phyloP scores from a whole-genome alignment of 1,140 invertebrate genomes.

The Latrodectus geometricus region DNA sequence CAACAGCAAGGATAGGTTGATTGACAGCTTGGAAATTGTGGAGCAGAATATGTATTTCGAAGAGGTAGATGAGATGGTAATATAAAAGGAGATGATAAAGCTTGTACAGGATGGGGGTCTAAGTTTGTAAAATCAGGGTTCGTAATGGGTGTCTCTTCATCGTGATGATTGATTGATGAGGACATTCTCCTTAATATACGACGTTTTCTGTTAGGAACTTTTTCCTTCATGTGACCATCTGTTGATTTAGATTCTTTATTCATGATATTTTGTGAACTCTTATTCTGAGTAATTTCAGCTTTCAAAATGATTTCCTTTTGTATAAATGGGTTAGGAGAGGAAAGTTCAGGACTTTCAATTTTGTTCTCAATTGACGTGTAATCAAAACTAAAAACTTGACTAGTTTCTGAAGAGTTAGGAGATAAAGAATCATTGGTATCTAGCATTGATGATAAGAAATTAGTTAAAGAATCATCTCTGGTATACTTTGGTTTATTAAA shows the following conservation, averaged over 20 bases:
- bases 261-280: neutral
- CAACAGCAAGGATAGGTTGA: neutral
- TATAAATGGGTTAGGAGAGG: neutral
- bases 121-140: neutral
- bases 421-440: neutral
- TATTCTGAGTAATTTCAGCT: neutral
- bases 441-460: constrained; percentile 39
- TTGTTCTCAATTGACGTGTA: neutral
- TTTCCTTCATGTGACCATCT: neutral
- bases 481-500: constrained; percentile 18
- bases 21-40: neutral
- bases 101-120: neutral
- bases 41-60: neutral
- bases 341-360: neutral
- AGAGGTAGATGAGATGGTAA: neutral
- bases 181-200: constrained; percentile 32
- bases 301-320: neutral
- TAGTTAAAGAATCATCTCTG: constrained; percentile 23
- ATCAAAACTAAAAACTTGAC: neutral
- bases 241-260: neutral
- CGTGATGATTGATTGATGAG: constrained; percentile 16
- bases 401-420: neutral
- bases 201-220: constrained; percentile 18
- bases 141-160: neutral
- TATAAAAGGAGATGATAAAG: neutral